Evolutionary conservation across 2,888 invertebrate species (phyloP).

Genomic region (Dynastes tityus): DNA sequence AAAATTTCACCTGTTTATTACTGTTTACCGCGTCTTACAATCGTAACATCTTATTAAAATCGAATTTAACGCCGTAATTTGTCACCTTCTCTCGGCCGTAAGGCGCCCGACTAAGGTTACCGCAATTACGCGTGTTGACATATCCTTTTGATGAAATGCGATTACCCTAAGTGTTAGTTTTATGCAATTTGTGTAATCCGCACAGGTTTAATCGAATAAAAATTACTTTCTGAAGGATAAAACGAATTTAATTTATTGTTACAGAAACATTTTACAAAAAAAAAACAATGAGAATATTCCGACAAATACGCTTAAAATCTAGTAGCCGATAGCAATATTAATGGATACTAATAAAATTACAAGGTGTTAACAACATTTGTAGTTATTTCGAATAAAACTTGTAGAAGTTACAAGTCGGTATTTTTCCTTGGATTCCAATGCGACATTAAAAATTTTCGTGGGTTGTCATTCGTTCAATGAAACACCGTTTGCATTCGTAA

Average conservation of each 20-base stretch:
- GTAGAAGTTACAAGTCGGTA: neutral
- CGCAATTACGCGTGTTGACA: conserved; percentile 6
- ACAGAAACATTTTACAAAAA: neutral
- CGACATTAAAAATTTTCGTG: conserved; percentile 38
- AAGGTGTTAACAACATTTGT: conserved; percentile 16
- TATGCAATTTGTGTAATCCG: neutral
- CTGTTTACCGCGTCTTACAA: neutral
- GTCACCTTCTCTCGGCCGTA: neutral
- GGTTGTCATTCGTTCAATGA: conserved; percentile 26
- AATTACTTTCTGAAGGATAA: neutral
- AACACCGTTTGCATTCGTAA: conserved; percentile 33
- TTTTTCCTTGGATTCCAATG: conserved; percentile 40
- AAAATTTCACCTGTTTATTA: conserved; percentile 31
- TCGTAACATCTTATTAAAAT: conserved; percentile 6
- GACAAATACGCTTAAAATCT: neutral
- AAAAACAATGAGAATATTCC: neutral
- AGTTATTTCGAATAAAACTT: neutral
- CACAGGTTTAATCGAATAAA: too few species aligned
- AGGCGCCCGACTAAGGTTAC: neutral
- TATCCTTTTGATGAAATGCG: conserved; percentile 8
- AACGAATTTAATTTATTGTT: neutral
- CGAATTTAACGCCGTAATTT: conserved; percentile 8
- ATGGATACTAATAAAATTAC: conserved; percentile 17
- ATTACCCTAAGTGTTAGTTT: neutral
- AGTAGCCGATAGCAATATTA: neutral